Evolutionary conservation across 2,888 invertebrate genomes (phyloP).

Genomic region (Cepaea hortensis): DNA sequence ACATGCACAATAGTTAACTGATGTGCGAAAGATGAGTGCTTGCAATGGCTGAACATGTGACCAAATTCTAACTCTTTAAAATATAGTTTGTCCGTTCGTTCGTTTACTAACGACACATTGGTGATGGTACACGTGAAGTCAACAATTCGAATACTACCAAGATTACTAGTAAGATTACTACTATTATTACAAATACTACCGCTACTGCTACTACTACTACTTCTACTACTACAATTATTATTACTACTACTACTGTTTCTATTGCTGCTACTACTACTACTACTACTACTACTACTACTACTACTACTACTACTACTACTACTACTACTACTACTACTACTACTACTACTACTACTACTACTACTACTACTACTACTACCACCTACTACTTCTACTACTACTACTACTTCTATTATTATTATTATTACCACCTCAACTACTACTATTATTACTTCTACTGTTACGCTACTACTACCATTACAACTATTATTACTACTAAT

Average conservation of each 20-base stretch:
- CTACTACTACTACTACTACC: neutral
- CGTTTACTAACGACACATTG: no score
- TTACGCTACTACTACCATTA: neutral
- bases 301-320: neutral
- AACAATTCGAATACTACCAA: no score
- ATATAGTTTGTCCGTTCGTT: no score
- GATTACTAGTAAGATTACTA: neutral
- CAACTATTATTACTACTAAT: neutral
- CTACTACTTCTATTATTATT: neutral
- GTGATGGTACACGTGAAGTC: no score
- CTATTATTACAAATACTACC: neutral
- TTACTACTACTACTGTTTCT: neutral
- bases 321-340: neutral
- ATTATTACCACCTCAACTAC: neutral
- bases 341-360: neutral
- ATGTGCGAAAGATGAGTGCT: no score
- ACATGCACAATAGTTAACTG: no score
- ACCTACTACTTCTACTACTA: neutral
- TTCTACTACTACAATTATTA: neutral
- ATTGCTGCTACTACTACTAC: neutral
- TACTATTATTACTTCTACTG: neutral
- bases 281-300: neutral
- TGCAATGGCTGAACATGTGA: no score
- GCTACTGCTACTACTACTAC: neutral
- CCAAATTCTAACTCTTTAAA: no score